phyloP scores from a whole-genome alignment of 1,140 invertebrate species.

The Drosophila pachea region DNA sequence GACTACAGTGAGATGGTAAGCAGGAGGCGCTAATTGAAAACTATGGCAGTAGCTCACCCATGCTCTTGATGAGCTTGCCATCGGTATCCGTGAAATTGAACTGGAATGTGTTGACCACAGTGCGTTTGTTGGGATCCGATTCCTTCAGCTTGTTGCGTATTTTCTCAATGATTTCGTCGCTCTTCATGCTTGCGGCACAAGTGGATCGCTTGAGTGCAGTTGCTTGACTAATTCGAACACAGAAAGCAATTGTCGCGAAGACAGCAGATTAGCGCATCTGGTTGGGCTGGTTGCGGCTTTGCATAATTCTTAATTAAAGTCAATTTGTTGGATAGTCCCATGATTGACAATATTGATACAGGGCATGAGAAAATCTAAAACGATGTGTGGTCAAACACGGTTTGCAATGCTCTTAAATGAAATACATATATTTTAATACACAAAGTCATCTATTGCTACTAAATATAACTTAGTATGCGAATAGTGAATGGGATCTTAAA shows the following conservation, averaged over 20 bases:
- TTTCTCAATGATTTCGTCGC: slow-evolving; percentile 75
- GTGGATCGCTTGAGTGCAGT: slow-evolving; percentile 43
- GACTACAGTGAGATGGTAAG: slow-evolving; percentile 62
- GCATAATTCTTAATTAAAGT: slow-evolving; percentile 78
- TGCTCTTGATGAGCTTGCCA: slow-evolving; percentile 72
- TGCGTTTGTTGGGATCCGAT: slow-evolving; percentile 67
- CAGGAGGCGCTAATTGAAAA: neutral
- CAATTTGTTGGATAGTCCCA: slow-evolving; percentile 69
- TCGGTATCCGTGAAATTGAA: slow-evolving; percentile 74
- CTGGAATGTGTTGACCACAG: slow-evolving; percentile 72
- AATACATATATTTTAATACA: slow-evolving; percentile 37
- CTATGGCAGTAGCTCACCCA: slow-evolving; percentile 57
- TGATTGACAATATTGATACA: slow-evolving; percentile 73
- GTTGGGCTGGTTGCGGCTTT: slow-evolving; percentile 45
- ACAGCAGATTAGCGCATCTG: slow-evolving; percentile 59
- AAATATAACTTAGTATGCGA: slow-evolving; percentile 50
- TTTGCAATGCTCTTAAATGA: slow-evolving; percentile 27
- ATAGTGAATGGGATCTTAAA: slow-evolving; percentile 25
- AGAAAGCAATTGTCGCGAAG: slow-evolving; percentile 58
- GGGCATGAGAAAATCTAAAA: slow-evolving; percentile 60
- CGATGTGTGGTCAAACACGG: slow-evolving; percentile 12
- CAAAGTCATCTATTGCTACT: slow-evolving; percentile 29
- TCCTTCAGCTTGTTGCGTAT: slow-evolving; percentile 74
- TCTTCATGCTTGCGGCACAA: slow-evolving; percentile 61
- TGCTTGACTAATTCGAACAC: slow-evolving; percentile 57